These are phyloP conservation scores for Hiodon tergisus DNA, from an alignment of 2,113 vertebrate species.

Conservation along the genomic window DNA sequence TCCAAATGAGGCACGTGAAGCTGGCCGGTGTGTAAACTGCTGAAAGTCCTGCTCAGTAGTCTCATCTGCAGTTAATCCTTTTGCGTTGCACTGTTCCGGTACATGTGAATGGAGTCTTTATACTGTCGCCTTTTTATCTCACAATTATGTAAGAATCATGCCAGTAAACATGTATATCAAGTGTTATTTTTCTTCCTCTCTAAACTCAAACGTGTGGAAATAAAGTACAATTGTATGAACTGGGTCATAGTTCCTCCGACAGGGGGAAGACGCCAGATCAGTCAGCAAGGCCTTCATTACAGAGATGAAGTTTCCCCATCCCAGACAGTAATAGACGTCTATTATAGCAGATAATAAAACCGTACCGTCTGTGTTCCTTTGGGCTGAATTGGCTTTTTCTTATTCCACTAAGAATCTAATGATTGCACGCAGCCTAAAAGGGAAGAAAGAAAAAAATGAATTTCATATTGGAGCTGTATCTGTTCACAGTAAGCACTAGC, in stretches of 20 bases:
- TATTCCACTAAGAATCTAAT: slow-evolving; percentile 31
- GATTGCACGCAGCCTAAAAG: slow-evolving; percentile 23
- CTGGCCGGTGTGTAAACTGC: too few species aligned
- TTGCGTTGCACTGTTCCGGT: too few species aligned
- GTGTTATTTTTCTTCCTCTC: too few species aligned
- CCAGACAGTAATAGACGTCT: slow-evolving; percentile 46
- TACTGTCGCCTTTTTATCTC: too few species aligned
- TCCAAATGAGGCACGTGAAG: too few species aligned
- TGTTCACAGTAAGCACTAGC: background rate
- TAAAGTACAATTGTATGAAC: slow-evolving; percentile 30
- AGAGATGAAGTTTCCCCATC: slow-evolving; percentile 42
- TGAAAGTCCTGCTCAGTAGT: too few species aligned
- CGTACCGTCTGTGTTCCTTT: slow-evolving; percentile 36
- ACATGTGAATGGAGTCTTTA: too few species aligned
- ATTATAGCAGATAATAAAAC: slow-evolving; percentile 39
- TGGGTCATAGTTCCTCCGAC: slow-evolving; percentile 26
- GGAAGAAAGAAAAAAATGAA: background rate
- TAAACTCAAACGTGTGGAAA: slow-evolving; percentile 22
- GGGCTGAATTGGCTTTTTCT: slow-evolving; percentile 39
- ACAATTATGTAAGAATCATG: too few species aligned
- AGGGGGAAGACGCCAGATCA: slow-evolving; percentile 27
- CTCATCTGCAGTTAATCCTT: too few species aligned
- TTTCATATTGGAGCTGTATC: background rate
- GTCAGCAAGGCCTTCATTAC: slow-evolving; percentile 33
- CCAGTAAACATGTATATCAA: too few species aligned